phyloP scores from a whole-genome alignment of 2,888 invertebrate species.

The Drepanosiphum platanoidis region DNA sequence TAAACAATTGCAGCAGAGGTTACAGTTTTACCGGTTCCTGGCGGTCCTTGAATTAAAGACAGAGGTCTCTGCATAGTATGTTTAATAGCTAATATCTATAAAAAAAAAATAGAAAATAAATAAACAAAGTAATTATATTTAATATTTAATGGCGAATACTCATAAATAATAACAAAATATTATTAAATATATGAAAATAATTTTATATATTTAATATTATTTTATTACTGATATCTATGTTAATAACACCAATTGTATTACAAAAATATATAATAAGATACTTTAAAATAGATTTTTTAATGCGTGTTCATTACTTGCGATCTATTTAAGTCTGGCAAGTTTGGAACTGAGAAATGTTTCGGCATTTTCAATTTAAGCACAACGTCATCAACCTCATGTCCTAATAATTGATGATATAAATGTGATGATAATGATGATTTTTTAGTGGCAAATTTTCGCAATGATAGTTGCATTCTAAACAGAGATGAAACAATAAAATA shows the following conservation, averaged over 20 bases:
- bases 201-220: too few species aligned
- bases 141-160: too few species aligned
- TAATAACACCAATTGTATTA: too few species aligned
- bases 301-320: constrained; percentile 76
- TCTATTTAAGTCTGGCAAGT: constrained; percentile 96
- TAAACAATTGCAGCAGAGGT: constrained; percentile 99
- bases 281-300: neutral
- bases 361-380: constrained; percentile 91
- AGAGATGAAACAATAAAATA: constrained; percentile 64
- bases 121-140: too few species aligned
- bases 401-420: constrained; percentile 95
- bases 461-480: constrained; percentile 89
- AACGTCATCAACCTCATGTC: constrained; percentile 93
- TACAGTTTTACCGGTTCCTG: constrained; percentile 98
- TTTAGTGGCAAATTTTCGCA: constrained; percentile 95
- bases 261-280: neutral
- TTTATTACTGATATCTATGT: too few species aligned
- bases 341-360: constrained; percentile 96
- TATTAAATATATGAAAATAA: too few species aligned
- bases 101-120: too few species aligned
- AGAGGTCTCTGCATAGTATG: constrained; percentile 96
- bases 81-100: constrained; percentile 92
- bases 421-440: constrained; percentile 96
- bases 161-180: too few species aligned
- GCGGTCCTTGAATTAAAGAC: constrained; percentile 96